Evolutionary conservation across 2,113 vertebrate species (phyloP), one percentile per base, ranked within the genome.

Genomic region (Cettia cetti): DNA sequence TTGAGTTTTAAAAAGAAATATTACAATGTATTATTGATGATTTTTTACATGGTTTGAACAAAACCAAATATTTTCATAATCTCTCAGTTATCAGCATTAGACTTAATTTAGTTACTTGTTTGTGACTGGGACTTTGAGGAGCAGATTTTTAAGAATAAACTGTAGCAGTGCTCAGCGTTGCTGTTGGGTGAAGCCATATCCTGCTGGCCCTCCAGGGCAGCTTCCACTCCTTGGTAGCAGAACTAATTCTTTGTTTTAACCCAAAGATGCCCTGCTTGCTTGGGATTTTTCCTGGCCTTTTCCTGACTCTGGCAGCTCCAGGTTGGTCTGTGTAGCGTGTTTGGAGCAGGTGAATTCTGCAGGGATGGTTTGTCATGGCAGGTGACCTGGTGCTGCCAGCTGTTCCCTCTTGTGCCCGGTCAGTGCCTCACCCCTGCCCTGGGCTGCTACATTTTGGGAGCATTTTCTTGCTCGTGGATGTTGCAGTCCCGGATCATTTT

Each of bases 41-140:
- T 97, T 97, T 98, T 96, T 94, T 94, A 97, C 93, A 8, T 94
- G 89, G 97, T 97, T 97, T 97, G 94, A 97, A 91, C 96, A 95
- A 94, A 96, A 96, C 24, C 82, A 57, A 92, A n/a, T 97, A 93
- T 97, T 97, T 98, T 97, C 97, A 95, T 97, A 95, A 95, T 84
- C 91, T 96, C 96, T 98, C 92, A 66, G 96, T 98, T 96, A 94
- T 90, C 89, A 93, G 93, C 90, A 8, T 92, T 77, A 92, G 70
- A 56, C 52, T 95, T 95, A n/a, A 93, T 96, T 97, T 95, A 93
- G 91, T 94, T 94, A 85, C 63, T 89, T 71, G 89, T 11, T 96
- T 95, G 78, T 96, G 93, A 92, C 92, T 85, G 90, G 93, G 82
- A 77, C 59, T 87, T 91, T 95, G 93, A 93, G 95, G 64, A 94